Percentiles rank a stretch among this genome's conserved stretches.
Conservation (phyloP, 2,797 vertebrate genomes). For the Martes flavigula region DNA sequence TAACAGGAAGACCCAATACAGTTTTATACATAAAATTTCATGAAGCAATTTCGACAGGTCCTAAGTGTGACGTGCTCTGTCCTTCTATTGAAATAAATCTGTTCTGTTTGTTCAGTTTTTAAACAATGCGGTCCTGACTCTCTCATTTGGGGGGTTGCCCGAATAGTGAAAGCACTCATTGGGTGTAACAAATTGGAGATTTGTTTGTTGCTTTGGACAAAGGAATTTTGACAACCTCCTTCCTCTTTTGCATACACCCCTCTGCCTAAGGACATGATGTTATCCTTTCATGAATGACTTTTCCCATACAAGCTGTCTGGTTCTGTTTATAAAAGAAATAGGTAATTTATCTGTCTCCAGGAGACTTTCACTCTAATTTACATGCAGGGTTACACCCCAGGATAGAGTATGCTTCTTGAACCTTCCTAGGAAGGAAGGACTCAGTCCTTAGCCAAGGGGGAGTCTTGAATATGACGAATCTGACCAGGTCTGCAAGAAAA, state of each 20-base stretch:
- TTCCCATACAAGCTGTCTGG: not conserved
- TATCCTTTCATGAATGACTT: not conserved
- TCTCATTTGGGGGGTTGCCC: not conserved
- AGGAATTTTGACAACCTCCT: not conserved
- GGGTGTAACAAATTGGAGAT: not conserved
- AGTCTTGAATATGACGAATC: not conserved
- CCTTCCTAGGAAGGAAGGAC: not conserved
- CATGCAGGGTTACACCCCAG: not conserved
- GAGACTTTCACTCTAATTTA: not conserved
- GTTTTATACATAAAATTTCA: not conserved
- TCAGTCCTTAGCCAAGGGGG: not conserved
- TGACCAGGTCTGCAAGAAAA: not conserved
- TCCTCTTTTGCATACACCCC: not conserved
- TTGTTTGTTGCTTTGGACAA: not conserved
- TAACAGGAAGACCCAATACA: not conserved
- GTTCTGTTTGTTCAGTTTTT: not conserved
- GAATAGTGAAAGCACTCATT: not conserved
- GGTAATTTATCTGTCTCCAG: not conserved
- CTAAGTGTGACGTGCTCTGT: not conserved
- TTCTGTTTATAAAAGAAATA: not conserved
- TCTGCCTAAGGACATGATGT: not conserved
- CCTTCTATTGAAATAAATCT: not conserved
- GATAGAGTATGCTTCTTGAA: not conserved
- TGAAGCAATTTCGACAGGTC: not conserved
- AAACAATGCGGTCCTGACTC: not conserved